Base-by-base conservation (phyloP, 1,140 invertebrate species). In the Penaeus chinensis region DNA sequence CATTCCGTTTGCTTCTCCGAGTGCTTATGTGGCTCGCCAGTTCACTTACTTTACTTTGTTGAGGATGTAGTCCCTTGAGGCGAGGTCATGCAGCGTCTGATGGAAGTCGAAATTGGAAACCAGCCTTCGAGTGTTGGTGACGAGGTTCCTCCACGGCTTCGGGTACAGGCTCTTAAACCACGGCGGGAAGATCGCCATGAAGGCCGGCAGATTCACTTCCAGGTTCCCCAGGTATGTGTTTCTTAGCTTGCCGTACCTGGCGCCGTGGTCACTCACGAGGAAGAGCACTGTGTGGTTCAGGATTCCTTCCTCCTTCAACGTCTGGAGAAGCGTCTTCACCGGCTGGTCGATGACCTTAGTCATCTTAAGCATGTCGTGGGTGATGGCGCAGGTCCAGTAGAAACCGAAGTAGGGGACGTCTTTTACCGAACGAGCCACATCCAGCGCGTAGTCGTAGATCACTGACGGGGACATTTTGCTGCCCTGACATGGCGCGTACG, bases 181-280 rank as follows among this genome's bases (percentile, higher is more conserved):
- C 54, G 94, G 92, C 0, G 98, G 97, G 22, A 98, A 89, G 90
- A 95, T 94, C 7, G 98, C 92, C 90, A 96, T 96, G 22, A 97
- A 93, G 87, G 97, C 96, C 0, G 98, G 98, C 24, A 99, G 92
- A 74, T 97, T 92, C 91, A 98, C 97, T 92, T 99, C 98, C 87
- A 98, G 93, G 91, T 96, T 95, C 0, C 98, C 98, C 80, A 94
- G 94, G 91, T 96, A 95, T 0, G 97, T 98, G 90, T 94, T 92
- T n/a, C 96, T 92, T n/a, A 97, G 95, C 7, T 93, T 93, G 2
- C 98, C 97, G 93, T 96, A 98, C 47, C 98, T 92, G 91, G 98
- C 95, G 0, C 98, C 98, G 92, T 99, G 98, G 92, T 99, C 98
- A 91, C 97, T 98, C 89, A 98, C 93, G 27, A 98, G 94, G 54